Percentiles rank a stretch among this genome's conserved stretches.
These are phyloP conservation scores for Bovichtus diacanthus DNA, from an alignment of 2,797 vertebrate genomes.

Conservation along the genomic window DNA sequence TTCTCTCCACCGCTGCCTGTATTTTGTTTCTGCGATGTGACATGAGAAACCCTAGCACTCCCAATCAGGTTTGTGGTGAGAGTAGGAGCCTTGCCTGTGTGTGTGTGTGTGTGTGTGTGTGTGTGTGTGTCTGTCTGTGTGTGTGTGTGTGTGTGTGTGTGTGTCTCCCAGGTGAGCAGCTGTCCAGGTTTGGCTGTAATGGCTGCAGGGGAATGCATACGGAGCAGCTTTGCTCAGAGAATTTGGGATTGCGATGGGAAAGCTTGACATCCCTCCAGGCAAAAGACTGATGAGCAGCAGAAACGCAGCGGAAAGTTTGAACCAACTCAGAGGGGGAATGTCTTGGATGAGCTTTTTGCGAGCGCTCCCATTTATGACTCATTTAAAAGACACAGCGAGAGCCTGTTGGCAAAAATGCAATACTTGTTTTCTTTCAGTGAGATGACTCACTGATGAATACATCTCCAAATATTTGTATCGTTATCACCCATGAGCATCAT, in stretches of 20 bases:
- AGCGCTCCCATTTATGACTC: constrained; percentile 36
- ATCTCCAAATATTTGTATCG: constrained; percentile 39
- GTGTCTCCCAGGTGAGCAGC: constrained; percentile 56
- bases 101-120: constrained; percentile 1
- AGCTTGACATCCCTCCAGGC: constrained; percentile 51
- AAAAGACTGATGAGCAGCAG: constrained; percentile 49
- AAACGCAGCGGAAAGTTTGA: constrained; percentile 24
- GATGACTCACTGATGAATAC: constrained; percentile 41
- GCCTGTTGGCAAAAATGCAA: constrained; percentile 27
- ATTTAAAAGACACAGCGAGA: constrained; percentile 18
- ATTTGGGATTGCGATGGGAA: constrained; percentile 22
- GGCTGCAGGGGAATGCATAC: constrained; percentile 52
- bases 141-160: background rate
- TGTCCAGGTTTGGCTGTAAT: constrained; percentile 57
- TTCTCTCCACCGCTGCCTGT: background rate
- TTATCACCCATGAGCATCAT: constrained; percentile 21
- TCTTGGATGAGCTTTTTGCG: constrained; percentile 17
- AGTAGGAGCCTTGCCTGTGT: background rate
- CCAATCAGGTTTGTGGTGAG: constrained; percentile 44
- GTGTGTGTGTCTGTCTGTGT: constrained; percentile 17
- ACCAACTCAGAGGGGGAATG: constrained; percentile 16
- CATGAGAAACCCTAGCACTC: constrained; percentile 36
- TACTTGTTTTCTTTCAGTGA: constrained; percentile 3
- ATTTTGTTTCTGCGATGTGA: constrained; percentile 28
- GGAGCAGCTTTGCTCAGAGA: constrained; percentile 39